These are phyloP conservation scores for Odontamblyopus rebecca DNA, from an alignment of 2,797 vertebrate genomes.

Conservation along the genomic window DNA sequence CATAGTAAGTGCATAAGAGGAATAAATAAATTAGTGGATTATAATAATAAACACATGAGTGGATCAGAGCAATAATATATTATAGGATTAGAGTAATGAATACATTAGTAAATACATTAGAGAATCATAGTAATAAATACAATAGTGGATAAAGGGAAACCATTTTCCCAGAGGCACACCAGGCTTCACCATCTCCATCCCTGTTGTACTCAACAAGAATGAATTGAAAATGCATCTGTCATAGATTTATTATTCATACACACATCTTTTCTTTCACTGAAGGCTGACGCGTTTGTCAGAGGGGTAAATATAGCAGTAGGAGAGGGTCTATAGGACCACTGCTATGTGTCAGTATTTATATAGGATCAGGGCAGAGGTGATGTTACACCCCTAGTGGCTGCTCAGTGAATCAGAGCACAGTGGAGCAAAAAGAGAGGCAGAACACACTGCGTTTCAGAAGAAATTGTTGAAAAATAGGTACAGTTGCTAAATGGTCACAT, in stretches of 20 bases:
- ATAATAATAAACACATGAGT: no score
- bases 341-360: background rate
- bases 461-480: background rate
- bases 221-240: constrained; percentile 77
- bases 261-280: constrained; percentile 53
- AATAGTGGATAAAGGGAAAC: constrained; percentile 69
- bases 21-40: no score
- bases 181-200: constrained; percentile 69
- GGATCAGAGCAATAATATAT: no score
- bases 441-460: background rate
- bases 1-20: no score
- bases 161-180: constrained; percentile 47
- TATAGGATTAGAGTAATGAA: no score
- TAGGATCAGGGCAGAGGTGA: background rate
- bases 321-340: background rate
- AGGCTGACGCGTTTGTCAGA: constrained; percentile 48
- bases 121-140: constrained; percentile 59
- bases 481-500: background rate
- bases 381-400: constrained; percentile 1
- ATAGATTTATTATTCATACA: constrained; percentile 78
- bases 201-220: constrained; percentile 76
- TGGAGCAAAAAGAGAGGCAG: background rate
- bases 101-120: no score
- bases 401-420: background rate
- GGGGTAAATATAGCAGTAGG: constrained; percentile 43